Base-by-base conservation (phyloP, 1,140 invertebrate genomes). In the Drosophila seguyi region DNA sequence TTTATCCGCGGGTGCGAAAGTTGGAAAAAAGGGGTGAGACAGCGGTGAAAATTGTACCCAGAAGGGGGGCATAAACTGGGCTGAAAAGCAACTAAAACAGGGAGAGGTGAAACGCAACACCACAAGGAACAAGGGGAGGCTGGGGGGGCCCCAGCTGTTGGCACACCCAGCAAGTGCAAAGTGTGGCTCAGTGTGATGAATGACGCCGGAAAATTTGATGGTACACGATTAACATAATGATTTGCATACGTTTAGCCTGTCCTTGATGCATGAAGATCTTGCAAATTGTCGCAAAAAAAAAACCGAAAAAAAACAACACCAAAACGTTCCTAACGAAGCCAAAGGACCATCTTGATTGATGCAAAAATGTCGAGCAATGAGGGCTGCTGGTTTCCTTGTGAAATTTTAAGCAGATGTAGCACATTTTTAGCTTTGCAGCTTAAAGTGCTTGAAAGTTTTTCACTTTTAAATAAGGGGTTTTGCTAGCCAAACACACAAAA, bases 201-300 rank as follows among this genome's bases (percentile, higher is more conserved):
- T 59, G 66, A 59, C 44, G 55, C 53, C 44, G 69, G 55, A 72
- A 72, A 72, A 72, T 72, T 72, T 72, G 69, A 72, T 72, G 69
- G 67, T 29, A 42, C 44, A 41, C 67, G 69, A 72, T 72, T 72
- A 72, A 72, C 69, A 72, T 72, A 72, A 72, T 72, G 53, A 72
- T 72, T 72, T 72, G 69, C 69, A 72, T 72, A 72, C 67, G 68
- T 71, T 72, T 58, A 72, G 68, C 65, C 22, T 41, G 68, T 59
- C 68, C 66, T 71, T 72, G 68, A 53, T 58, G 66, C 68, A 71
- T 14, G 14, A 72, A 48, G 52, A 50, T 72, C 52, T 72, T 50
- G 52, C 52, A 72, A 72, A 72, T 48, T 59, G 69, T 72, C 42
- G 11, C 47, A 65, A 34, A 20, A 18, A 31, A 38, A 31, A 10